These are phyloP conservation scores for Heliconius eleuchia DNA, from an alignment of 1,140 invertebrate species.

Conservation along the genomic window DNA sequence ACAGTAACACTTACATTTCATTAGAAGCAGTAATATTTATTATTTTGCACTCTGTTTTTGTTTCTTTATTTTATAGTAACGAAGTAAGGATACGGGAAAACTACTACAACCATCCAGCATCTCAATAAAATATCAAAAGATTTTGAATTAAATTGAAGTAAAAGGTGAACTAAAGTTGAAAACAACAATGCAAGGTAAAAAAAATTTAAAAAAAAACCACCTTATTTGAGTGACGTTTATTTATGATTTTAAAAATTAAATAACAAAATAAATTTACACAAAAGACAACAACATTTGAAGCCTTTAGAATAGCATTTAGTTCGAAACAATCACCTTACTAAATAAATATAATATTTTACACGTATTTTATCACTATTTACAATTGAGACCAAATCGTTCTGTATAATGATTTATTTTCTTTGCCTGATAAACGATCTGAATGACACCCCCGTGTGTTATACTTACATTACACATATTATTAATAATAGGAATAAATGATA, in stretches of 20 bases:
- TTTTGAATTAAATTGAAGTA: too few species aligned
- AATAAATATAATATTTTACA: constrained; percentile 30
- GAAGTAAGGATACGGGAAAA: too few species aligned
- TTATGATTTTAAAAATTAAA: constrained; percentile 38
- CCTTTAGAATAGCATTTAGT: constrained; percentile 4
- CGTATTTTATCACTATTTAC: constrained; percentile 31
- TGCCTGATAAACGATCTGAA: not conserved
- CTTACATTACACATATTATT: not conserved
- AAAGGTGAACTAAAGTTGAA: too few species aligned
- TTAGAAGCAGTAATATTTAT: too few species aligned
- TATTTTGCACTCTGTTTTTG: too few species aligned
- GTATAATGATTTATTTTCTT: not conserved
- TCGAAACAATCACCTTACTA: constrained; percentile 27
- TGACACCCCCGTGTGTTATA: not conserved
- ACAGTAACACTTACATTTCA: too few species aligned
- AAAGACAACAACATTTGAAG: constrained; percentile 25
- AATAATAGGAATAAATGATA: not conserved
- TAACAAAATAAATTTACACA: constrained; percentile 34
- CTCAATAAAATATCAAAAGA: too few species aligned
- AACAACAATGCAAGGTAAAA: not conserved
- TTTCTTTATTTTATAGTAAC: too few species aligned
- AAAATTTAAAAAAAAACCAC: not conserved
- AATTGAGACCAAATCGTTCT: constrained; percentile 20
- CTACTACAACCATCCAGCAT: too few species aligned
- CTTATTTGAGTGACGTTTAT: constrained; percentile 26